Evolutionary conservation across 2,797 vertebrate species (phyloP).

Genomic region (Falco berigora): DNA sequence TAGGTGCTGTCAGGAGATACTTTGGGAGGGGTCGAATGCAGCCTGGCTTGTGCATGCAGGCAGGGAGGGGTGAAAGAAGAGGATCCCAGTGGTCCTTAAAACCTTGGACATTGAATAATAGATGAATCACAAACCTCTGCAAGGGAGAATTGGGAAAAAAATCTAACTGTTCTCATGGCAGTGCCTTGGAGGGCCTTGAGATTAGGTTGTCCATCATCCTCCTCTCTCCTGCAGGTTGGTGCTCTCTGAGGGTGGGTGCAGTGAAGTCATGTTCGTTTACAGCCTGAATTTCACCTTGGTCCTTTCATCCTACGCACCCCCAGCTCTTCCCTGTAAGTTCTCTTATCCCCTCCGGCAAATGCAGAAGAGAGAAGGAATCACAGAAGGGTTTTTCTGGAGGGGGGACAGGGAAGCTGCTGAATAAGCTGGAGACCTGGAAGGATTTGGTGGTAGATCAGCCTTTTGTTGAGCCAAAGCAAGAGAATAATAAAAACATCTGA

Average conservation of each 20-base stretch:
- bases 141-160: neutral
- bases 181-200: neutral
- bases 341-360: neutral
- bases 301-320: neutral
- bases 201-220: neutral
- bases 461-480: slow-evolving; percentile 39
- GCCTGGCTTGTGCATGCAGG: neutral
- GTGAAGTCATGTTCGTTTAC: neutral
- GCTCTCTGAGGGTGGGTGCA: neutral
- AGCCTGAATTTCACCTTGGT: neutral
- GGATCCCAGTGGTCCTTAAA: neutral
- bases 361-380: neutral
- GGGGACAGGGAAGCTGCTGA: slow-evolving; percentile 16
- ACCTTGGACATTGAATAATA: neutral
- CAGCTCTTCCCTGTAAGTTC: neutral
- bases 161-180: neutral
- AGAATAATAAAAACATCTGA: slow-evolving; percentile 68
- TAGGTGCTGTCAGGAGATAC: neutral
- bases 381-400: neutral
- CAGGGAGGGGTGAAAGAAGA: neutral
- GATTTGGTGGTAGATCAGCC: slow-evolving; percentile 46
- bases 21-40: neutral
- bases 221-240: neutral
- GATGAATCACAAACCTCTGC: slow-evolving; percentile 6
- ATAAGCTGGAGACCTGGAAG: slow-evolving; percentile 47